Base-by-base conservation (phyloP, 2,113 vertebrate species). In the Leptobrachium ailaonicum region DNA sequence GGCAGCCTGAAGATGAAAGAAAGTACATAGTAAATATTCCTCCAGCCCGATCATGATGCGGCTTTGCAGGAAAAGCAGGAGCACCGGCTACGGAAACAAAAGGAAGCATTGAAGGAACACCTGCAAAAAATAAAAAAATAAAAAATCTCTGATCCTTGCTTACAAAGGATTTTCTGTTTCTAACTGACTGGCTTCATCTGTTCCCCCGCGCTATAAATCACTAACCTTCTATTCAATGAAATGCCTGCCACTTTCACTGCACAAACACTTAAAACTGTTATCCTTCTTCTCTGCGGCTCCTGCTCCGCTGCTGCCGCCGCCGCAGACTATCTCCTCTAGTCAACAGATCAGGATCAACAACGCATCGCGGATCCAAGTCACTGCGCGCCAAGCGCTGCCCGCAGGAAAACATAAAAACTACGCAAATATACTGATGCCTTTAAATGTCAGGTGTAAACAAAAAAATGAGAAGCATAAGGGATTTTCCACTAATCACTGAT, bases 51-150 rank as follows among this genome's bases (percentile, higher is more conserved):
- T 71, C 1, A 43, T 60, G 74, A 66, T n/a, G 68, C 7, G 70
- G 68, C 44, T 2, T 50, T 60, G 47, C 47, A 58, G 60, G 2
- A 82, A 32, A 77, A 80, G 32, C 41, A 78, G 73, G 71, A 77
- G 66, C 2, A 76, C 14, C 62, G 72, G 71, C 72, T 76, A 44
- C 20, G 74, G 58, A 80, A 60, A 83, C 41, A 78, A 82, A 85
- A 69, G 68, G 66, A 53, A 9, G 45, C 54, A 66, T 50, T 71
- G 78, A n/a, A 53, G 20, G 54, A 72, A 75, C 13, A 64, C 63
- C 41, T 12, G 3, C 2, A 67, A 74, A 81, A 32, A 32, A 32
- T 32, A 32, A 32, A 32, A 32, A 32, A 32, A 32, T 32, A 32
- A 32, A 32, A 32, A 12, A 20, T 56, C 63, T 58, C 45, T 1